These are phyloP conservation scores for Drosophila paulistorum DNA, from an alignment of 1,140 invertebrate species.

Conservation along the genomic window DNA sequence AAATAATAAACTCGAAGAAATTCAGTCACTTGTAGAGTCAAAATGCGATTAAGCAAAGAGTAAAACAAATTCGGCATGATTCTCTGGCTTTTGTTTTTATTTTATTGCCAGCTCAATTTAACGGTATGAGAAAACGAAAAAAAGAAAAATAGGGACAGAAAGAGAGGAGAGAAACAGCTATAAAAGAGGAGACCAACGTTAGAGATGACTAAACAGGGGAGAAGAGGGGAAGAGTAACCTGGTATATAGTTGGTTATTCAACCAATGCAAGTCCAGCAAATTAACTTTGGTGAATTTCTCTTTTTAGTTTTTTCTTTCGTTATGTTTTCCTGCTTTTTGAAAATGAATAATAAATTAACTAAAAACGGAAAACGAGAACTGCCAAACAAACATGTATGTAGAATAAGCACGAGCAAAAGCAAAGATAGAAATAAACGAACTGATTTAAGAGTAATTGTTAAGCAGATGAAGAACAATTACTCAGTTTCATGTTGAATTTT, in stretches of 20 bases:
- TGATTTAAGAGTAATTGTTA: conserved; percentile 2
- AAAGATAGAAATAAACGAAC: background rate
- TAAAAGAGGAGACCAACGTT: background rate
- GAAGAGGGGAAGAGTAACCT: background rate
- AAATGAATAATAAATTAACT: conserved; percentile 13
- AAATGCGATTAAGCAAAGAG: background rate
- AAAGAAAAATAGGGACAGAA: background rate
- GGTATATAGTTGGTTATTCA: background rate
- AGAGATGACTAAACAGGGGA: background rate
- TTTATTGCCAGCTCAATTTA: conserved; percentile 7
- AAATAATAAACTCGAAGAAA: too few species aligned
- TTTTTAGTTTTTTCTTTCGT: background rate
- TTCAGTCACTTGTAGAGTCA: background rate
- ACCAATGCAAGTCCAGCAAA: conserved; percentile 8
- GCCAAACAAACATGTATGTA: background rate
- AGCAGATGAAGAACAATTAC: conserved; percentile 10
- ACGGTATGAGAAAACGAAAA: background rate
- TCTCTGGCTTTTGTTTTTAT: background rate
- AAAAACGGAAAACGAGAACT: background rate
- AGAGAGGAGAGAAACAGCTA: background rate
- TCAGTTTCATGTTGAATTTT: background rate
- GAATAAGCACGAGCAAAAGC: too few species aligned
- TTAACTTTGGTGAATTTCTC: conserved; percentile 8
- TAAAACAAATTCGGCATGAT: background rate
- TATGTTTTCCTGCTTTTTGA: background rate